A percentile compares a stretch with the other conserved stretches of the same genome.
These are phyloP conservation scores for Lacerta viridis DNA, from an alignment of 2,797 vertebrate genomes.

Conservation along the genomic window DNA sequence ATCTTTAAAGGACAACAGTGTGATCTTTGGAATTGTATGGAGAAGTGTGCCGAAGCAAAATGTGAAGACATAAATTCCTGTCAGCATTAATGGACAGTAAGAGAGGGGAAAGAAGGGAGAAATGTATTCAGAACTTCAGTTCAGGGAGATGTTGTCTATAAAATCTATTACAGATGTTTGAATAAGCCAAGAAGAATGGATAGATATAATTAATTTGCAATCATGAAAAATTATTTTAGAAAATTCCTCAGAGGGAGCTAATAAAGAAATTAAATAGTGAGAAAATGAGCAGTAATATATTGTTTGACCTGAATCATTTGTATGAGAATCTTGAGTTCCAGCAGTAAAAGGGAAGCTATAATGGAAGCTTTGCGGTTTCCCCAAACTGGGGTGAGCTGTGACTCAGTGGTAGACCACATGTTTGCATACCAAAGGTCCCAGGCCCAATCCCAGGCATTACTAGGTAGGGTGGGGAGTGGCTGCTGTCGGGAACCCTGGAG, in stretches of 20 bases:
- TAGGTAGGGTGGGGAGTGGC: no score
- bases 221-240: background rate
- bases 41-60: background rate
- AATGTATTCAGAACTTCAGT: background rate
- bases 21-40: background rate
- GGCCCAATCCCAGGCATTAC: no score
- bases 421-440: no score
- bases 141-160: background rate
- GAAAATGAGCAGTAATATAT: background rate
- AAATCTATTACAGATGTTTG: slow-evolving; percentile 2
- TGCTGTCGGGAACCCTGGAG: no score
- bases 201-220: background rate
- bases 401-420: no score
- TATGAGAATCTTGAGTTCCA: background rate
- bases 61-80: background rate
- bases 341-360: background rate
- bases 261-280: background rate
- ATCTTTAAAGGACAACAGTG: background rate
- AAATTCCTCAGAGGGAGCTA: background rate
- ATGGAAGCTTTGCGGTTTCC: background rate
- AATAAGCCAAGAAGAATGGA: slow-evolving; percentile 4
- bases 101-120: background rate
- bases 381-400: no score
- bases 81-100: background rate
- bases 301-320: background rate